Conservation (phyloP, 2,888 invertebrate species). For the Brachypterus glaber region DNA sequence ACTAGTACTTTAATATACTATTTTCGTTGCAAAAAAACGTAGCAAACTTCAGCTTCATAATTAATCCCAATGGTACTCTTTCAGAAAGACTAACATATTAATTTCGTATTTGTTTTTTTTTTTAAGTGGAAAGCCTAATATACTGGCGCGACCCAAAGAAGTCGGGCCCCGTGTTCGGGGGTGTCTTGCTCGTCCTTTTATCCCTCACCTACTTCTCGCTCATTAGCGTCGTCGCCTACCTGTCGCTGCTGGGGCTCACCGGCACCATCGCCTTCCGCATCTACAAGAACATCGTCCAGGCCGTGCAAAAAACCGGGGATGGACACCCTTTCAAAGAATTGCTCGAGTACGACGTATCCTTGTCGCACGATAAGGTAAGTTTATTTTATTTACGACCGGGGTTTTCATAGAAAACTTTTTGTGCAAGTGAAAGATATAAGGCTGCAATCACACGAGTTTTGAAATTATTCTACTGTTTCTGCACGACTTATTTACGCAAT, state of each 20-base stretch:
- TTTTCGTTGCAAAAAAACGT: no score
- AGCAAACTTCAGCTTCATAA: no score
- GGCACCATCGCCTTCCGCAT: conserved; percentile 90
- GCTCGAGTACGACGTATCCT: conserved; percentile 76
- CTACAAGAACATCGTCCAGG: conserved; percentile 91
- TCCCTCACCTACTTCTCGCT: conserved; percentile 92
- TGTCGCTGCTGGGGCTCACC: conserved; percentile 73
- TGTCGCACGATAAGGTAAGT: conserved; percentile 88
- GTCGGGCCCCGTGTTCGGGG: conserved; percentile 88
- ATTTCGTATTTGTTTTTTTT: conserved; percentile 28
- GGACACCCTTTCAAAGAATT: conserved; percentile 95
- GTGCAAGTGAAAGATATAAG: no score
- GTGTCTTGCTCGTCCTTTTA: conserved; percentile 77
- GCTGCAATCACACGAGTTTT: no score
- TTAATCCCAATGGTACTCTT: no score
- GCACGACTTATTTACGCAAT: no score
- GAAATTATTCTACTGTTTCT: no score
- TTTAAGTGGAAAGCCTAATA: conserved; percentile 87
- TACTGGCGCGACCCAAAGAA: conserved; percentile 97
- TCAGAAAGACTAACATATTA: conserved; percentile 1
- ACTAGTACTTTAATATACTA: no score
- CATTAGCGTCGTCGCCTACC: conserved; percentile 90
- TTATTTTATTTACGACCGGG: no score
- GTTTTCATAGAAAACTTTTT: no score
- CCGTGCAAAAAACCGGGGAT: conserved; percentile 91